Evolutionary conservation across 1,140 invertebrate genomes (phyloP).

Genomic region (Drosophila erecta): DNA sequence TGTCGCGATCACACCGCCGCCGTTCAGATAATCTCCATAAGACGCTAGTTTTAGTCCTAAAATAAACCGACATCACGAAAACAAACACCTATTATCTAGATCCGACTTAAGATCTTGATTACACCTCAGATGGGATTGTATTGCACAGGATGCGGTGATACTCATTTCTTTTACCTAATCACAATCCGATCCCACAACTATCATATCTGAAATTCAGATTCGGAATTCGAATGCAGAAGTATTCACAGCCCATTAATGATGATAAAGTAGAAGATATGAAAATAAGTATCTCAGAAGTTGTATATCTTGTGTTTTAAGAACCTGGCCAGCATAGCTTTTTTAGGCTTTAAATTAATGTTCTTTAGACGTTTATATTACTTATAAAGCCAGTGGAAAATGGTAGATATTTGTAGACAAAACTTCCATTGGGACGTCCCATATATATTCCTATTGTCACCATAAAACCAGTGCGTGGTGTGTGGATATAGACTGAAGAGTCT

Average conservation of each 20-base stretch:
- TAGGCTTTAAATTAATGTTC: too few species aligned
- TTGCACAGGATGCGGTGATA: constrained; percentile 15
- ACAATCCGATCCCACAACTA: not conserved
- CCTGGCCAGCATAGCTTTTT: too few species aligned
- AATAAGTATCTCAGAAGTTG: too few species aligned
- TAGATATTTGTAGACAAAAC: too few species aligned
- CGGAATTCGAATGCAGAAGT: not conserved
- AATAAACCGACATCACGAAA: constrained; percentile 30
- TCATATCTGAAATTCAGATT: not conserved
- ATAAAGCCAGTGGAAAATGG: too few species aligned
- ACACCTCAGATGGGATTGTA: constrained; percentile 10
- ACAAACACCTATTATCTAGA: constrained; percentile 15
- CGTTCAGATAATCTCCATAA: constrained; percentile 68
- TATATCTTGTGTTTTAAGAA: too few species aligned
- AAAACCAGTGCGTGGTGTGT: not conserved
- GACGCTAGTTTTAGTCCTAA: constrained; percentile 46
- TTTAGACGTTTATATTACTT: too few species aligned
- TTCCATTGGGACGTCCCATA: too few species aligned
- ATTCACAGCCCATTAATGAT: not conserved
- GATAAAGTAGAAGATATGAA: too few species aligned
- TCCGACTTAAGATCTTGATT: constrained; percentile 24
- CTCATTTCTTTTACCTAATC: too few species aligned
- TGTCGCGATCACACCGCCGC: constrained; percentile 69
- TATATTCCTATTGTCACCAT: too few species aligned
- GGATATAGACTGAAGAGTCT: not conserved